These are phyloP conservation scores for Xanthostigma xanthostigma DNA, from an alignment of 2,888 invertebrate species.

Conservation along the genomic window DNA sequence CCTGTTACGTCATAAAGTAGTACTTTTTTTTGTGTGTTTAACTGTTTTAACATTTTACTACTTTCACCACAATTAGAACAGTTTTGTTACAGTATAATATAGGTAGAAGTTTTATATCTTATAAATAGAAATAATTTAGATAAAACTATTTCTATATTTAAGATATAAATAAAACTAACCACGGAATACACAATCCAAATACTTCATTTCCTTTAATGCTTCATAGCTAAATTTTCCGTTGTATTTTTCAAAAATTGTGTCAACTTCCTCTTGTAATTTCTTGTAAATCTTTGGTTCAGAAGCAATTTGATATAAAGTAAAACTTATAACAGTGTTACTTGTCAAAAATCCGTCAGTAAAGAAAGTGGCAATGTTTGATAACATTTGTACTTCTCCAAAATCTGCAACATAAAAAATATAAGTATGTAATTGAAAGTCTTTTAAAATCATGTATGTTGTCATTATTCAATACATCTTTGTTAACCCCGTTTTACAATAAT, in stretches of 20 bases:
- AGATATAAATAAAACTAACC: constrained; percentile 15
- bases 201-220: constrained; percentile 27
- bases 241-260: constrained; percentile 17
- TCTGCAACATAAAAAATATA: constrained; percentile 14
- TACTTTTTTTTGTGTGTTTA: too few relatives aligned
- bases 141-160: too few relatives aligned
- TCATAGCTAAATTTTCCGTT: constrained; percentile 26
- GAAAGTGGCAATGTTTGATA: constrained; percentile 26
- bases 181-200: constrained; percentile 28
- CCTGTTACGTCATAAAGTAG: too few relatives aligned
- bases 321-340: constrained; percentile 27
- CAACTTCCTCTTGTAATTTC: constrained; percentile 26
- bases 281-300: constrained; percentile 25
- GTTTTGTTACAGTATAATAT: too few relatives aligned
- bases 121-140: too few relatives aligned
- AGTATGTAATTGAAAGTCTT: too few relatives aligned
- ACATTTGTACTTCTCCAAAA: constrained; percentile 19
- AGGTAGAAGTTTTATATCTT: too few relatives aligned
- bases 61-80: too few relatives aligned
- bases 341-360: constrained; percentile 33
- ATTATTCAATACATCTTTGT: too few relatives aligned
- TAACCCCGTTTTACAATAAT: too few relatives aligned
- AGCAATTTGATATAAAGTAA: constrained; percentile 27
- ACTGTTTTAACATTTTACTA: too few relatives aligned
- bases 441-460: too few relatives aligned